These are phyloP conservation scores for Mamestra configurata DNA, from an alignment of 1,140 invertebrate species.

Conservation along the genomic window DNA sequence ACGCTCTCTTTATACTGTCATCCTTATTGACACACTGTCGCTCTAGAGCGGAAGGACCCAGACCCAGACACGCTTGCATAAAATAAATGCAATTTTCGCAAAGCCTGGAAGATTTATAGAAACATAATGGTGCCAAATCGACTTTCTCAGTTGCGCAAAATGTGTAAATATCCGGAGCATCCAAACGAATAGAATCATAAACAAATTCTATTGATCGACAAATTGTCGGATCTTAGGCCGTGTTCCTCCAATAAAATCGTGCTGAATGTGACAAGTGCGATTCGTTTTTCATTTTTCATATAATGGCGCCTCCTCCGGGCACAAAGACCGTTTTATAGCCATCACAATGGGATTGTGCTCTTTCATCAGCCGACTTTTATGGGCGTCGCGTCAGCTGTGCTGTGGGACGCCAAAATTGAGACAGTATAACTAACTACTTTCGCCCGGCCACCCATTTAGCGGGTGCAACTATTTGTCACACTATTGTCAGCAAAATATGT, in stretches of 20 bases:
- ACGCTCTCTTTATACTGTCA: constrained; percentile 23
- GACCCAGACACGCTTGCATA: neutral
- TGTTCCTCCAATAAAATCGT: constrained; percentile 64
- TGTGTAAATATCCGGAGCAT: neutral
- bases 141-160: neutral
- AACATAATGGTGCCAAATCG: neutral
- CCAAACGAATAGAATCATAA: constrained; percentile 17
- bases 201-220: constrained; percentile 61
- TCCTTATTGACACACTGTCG: constrained; percentile 19
- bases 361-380: constrained; percentile 85
- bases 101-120: neutral
- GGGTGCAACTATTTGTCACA: constrained; percentile 53
- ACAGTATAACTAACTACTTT: constrained; percentile 72
- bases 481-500: constrained; percentile 18
- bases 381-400: constrained; percentile 75
- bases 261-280: constrained; percentile 80
- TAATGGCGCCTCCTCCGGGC: constrained; percentile 78
- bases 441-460: constrained; percentile 59
- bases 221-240: constrained; percentile 57
- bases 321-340: constrained; percentile 82
- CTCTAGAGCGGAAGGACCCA: neutral
- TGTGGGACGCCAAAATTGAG: constrained; percentile 78
- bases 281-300: constrained; percentile 85
- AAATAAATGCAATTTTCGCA: neutral
- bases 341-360: constrained; percentile 85